Conservation (phyloP, 1,140 invertebrate genomes). For the Globodera ellingtonae region DNA sequence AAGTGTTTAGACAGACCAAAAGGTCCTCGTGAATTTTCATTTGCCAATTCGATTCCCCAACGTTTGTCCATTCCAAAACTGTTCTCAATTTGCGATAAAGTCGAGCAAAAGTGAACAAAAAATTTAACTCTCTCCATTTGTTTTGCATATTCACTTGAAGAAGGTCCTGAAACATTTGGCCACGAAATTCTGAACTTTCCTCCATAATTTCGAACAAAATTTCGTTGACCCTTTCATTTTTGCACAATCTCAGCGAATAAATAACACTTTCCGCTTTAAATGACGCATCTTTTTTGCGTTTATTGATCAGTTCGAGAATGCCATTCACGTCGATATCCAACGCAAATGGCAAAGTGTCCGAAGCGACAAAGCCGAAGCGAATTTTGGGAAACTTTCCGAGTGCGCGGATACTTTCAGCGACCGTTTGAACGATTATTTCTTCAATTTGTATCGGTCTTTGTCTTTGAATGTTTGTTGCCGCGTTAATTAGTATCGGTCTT, state of each 20-base stretch:
- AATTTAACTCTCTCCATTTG: background rate
- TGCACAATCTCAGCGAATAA: background rate
- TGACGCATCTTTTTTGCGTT: background rate
- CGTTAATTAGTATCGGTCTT: no score
- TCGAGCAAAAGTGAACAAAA: background rate
- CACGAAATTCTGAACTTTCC: background rate
- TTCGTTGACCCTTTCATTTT: background rate
- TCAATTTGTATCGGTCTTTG: background rate
- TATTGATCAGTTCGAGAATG: background rate
- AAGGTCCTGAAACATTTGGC: background rate
- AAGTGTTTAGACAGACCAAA: background rate
- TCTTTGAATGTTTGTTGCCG: no score
- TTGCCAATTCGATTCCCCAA: background rate
- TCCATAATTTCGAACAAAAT: background rate
- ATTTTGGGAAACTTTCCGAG: background rate
- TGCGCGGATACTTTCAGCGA: background rate
- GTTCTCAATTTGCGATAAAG: background rate
- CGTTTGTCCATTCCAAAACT: background rate
- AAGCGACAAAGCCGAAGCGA: background rate
- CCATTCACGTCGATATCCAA: background rate
- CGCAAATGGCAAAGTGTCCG: background rate
- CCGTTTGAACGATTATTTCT: background rate
- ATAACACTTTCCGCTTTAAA: background rate
- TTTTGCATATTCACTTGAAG: background rate
- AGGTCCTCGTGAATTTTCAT: background rate